These are phyloP conservation scores for Buathra laborator DNA, from an alignment of 2,888 invertebrate species.

Conservation along the genomic window DNA sequence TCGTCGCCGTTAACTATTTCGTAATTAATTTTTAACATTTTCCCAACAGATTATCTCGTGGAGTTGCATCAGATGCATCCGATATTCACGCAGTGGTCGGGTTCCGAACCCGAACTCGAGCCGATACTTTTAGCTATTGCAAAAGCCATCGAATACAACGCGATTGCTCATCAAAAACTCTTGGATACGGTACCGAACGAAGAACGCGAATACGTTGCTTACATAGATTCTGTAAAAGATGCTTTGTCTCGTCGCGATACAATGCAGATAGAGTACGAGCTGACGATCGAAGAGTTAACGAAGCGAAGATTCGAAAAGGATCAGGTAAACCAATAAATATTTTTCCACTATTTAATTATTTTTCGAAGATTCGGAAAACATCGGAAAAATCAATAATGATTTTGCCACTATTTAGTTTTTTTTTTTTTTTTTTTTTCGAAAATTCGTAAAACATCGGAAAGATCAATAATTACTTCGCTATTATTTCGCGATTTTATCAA, in stretches of 20 bases:
- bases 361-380: no score
- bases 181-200: slow-evolving; percentile 85
- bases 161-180: slow-evolving; percentile 86
- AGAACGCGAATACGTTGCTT: slow-evolving; percentile 88
- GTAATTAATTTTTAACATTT: background rate
- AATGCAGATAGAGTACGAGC: slow-evolving; percentile 89
- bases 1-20: no score
- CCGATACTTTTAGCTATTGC: slow-evolving; percentile 85
- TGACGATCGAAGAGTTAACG: slow-evolving; percentile 88
- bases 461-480: no score
- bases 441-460: no score
- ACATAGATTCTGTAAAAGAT: slow-evolving; percentile 90
- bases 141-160: slow-evolving; percentile 86
- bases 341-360: no score
- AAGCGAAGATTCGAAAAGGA: slow-evolving; percentile 88
- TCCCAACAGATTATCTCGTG: slow-evolving; percentile 85
- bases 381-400: no score
- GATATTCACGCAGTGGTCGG: slow-evolving; percentile 88
- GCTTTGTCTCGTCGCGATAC: slow-evolving; percentile 88
- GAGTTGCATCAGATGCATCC: slow-evolving; percentile 88
- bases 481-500: background rate
- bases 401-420: no score
- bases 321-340: slow-evolving; percentile 84
- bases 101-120: slow-evolving; percentile 87
- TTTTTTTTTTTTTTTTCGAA: no score